These are phyloP conservation scores for Cryptocephalus primarius DNA, from an alignment of 2,888 invertebrate genomes.

Conservation along the genomic window DNA sequence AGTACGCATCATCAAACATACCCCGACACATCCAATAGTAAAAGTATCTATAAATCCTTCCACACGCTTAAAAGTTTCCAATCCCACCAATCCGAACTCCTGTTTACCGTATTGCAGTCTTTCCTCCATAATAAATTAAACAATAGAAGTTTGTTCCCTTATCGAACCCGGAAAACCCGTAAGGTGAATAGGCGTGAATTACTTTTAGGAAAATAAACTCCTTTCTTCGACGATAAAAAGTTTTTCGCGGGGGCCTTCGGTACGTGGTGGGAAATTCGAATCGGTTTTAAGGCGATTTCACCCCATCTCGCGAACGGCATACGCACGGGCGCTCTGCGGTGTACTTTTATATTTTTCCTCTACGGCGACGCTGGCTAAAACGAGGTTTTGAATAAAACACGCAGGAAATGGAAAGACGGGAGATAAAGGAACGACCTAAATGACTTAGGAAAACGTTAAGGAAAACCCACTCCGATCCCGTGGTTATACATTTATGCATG, in stretches of 20 bases:
- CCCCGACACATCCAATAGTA: too few relatives aligned
- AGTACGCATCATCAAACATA: too few relatives aligned
- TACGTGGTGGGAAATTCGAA: too few relatives aligned
- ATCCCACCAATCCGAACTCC: too few relatives aligned
- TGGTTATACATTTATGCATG: constrained; percentile 28
- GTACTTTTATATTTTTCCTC: too few relatives aligned
- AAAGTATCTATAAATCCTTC: too few relatives aligned
- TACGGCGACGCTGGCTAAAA: neutral
- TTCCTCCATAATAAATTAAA: neutral
- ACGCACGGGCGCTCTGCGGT: too few relatives aligned
- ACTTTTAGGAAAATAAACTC: neutral
- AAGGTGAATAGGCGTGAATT: neutral
- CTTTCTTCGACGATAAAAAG: neutral
- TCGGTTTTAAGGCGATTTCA: too few relatives aligned
- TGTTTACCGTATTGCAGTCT: neutral
- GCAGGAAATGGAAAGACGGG: neutral
- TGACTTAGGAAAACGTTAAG: constrained; percentile 1
- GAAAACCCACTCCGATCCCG: constrained; percentile 4
- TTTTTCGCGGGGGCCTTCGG: too few relatives aligned
- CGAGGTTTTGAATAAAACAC: neutral
- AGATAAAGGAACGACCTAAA: neutral
- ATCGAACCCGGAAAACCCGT: neutral
- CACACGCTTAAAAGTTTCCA: too few relatives aligned
- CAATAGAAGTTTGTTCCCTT: neutral
- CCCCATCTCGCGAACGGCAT: too few relatives aligned